A percentile compares a stretch with the other conserved stretches of the same genome.
phyloP scores from a whole-genome alignment of 2,888 invertebrate species.

The Eledona agricola region DNA sequence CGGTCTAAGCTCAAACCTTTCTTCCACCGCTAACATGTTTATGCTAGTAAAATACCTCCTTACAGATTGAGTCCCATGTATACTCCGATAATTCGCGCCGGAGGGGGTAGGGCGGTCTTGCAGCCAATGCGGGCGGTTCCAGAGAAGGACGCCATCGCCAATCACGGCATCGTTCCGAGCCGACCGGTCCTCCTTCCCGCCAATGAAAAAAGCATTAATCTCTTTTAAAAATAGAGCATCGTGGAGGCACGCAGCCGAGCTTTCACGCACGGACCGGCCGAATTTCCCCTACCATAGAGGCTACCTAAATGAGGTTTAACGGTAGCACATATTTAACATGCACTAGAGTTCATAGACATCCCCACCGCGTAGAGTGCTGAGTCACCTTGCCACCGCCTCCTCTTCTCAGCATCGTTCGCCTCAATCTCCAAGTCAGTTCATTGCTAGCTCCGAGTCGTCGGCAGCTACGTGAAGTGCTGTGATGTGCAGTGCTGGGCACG shows the following conservation, averaged over 20 bases:
- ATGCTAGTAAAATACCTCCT: constrained; percentile 62
- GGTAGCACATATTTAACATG: constrained; percentile 64
- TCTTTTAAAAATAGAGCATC: constrained; percentile 64
- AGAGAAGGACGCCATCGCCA: constrained; percentile 55
- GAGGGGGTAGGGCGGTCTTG: constrained; percentile 57
- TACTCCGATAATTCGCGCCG: constrained; percentile 60
- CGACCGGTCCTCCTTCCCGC: constrained; percentile 61
- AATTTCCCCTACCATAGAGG: constrained; percentile 60
- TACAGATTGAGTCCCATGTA: constrained; percentile 63
- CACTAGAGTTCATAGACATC: constrained; percentile 62
- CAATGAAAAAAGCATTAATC: constrained; percentile 66
- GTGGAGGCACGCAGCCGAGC: constrained; percentile 59
- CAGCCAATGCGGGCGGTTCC: constrained; percentile 59
- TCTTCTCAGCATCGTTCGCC: constrained; percentile 50
- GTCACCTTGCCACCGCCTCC: constrained; percentile 59
- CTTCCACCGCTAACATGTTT: constrained; percentile 62
- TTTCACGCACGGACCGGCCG: constrained; percentile 55
- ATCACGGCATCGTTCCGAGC: constrained; percentile 54
- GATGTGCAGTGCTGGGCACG: constrained; percentile 56
- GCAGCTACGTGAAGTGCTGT: constrained; percentile 44
- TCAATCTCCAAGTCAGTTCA: constrained; percentile 51
- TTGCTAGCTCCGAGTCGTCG: constrained; percentile 43
- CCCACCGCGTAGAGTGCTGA: constrained; percentile 52
- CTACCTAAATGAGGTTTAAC: constrained; percentile 63
- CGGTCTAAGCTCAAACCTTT: constrained; percentile 57